These are phyloP conservation scores for Pristionchus arcanus DNA, from an alignment of 2,888 invertebrate species.

Conservation along the genomic window DNA sequence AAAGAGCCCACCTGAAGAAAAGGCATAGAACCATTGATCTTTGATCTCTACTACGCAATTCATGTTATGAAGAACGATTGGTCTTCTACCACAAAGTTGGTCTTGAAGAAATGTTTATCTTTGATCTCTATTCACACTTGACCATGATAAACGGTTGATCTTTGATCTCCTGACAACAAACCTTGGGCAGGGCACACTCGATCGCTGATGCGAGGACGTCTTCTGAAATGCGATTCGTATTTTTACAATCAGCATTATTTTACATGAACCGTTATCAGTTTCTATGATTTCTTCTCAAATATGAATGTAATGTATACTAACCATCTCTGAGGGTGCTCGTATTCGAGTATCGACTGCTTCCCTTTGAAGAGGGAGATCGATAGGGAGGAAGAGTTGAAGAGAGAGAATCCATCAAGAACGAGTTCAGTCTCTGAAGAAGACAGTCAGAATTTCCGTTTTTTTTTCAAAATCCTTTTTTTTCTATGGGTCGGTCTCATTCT, in stretches of 20 bases:
- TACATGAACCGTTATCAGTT: not conserved
- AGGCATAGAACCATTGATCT: not conserved
- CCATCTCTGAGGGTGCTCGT: slow-evolving; percentile 19
- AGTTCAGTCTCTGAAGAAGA: not conserved
- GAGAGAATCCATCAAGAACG: slow-evolving; percentile 5
- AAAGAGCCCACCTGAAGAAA: slow-evolving; percentile 1
- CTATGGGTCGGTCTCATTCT: too few species aligned
- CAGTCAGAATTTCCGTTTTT: not conserved
- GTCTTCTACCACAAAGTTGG: too few species aligned
- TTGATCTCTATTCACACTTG: too few species aligned
- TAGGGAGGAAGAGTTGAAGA: slow-evolving; percentile 36
- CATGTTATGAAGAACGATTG: not conserved
- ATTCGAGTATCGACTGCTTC: slow-evolving; percentile 42
- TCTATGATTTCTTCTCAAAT: not conserved
- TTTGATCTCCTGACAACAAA: not conserved
- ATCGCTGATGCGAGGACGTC: slow-evolving; percentile 41
- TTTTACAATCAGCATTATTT: not conserved
- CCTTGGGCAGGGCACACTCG: slow-evolving; percentile 49
- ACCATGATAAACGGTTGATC: not conserved
- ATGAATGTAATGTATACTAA: not conserved
- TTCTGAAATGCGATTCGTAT: not conserved
- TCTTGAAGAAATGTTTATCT: not conserved
- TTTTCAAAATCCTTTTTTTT: too few species aligned
- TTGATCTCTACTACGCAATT: not conserved
- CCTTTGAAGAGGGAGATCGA: slow-evolving; percentile 41